phyloP scores from a whole-genome alignment of 2,888 invertebrate genomes.

The Meiosimyza platycephala region DNA sequence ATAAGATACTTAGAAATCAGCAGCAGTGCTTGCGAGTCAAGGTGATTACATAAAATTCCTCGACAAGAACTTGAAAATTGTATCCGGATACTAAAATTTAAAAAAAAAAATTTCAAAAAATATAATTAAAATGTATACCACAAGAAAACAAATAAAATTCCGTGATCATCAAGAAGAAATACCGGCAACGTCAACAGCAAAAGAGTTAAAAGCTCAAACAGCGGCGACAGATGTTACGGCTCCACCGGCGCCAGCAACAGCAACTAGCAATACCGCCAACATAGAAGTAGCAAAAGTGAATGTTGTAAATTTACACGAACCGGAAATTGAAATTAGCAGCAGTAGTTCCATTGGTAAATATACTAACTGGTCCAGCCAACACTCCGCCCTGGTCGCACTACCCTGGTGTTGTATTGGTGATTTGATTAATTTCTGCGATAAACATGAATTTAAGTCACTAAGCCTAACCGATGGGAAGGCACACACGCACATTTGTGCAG shows the following conservation, averaged over 20 bases:
- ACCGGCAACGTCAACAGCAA: background rate
- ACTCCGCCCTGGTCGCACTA: constrained; percentile 52
- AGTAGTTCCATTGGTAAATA: constrained; percentile 47
- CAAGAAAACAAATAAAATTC: constrained; percentile 51
- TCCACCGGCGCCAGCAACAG: background rate
- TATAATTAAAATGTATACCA: constrained; percentile 40
- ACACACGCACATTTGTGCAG: constrained; percentile 56
- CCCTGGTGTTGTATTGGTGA: constrained; percentile 61
- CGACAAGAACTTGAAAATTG: constrained; percentile 11
- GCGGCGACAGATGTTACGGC: background rate
- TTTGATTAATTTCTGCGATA: constrained; percentile 60
- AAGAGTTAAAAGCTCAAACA: constrained; percentile 2
- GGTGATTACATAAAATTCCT: constrained; percentile 56
- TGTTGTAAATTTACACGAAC: too few relatives aligned
- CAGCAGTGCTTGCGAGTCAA: constrained; percentile 41
- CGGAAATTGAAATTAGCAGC: constrained; percentile 8
- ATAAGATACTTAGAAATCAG: background rate
- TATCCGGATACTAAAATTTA: constrained; percentile 2
- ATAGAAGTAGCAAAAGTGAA: background rate
- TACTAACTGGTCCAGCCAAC: constrained; percentile 57
- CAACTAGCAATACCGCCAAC: background rate
- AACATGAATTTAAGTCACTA: constrained; percentile 59
- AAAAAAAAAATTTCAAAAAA: background rate
- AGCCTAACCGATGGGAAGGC: constrained; percentile 53
- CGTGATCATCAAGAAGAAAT: background rate